Percentiles rank a stretch among this genome's conserved stretches.
These are phyloP conservation scores for Actias luna DNA, from an alignment of 2,888 invertebrate genomes.

Conservation along the genomic window DNA sequence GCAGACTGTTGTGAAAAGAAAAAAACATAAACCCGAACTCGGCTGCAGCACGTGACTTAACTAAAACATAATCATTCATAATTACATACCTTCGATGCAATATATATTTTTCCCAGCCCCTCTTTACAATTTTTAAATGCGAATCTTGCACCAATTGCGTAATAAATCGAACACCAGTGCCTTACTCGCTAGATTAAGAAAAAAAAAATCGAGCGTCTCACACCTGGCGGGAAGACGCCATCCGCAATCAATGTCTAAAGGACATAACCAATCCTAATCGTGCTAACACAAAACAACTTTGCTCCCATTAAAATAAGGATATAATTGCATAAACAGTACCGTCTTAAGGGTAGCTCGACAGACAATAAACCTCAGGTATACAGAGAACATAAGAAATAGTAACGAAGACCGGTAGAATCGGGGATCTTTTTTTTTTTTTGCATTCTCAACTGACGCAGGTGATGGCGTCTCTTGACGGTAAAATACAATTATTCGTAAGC, in stretches of 20 bases:
- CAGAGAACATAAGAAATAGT: constrained; percentile 72
- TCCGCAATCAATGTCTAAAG: constrained; percentile 31
- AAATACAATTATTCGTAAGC: constrained; percentile 74
- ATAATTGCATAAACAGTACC: constrained; percentile 57
- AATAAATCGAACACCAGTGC: constrained; percentile 50
- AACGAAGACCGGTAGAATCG: constrained; percentile 70
- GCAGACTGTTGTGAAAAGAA: constrained; percentile 32
- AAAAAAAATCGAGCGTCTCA: constrained; percentile 51
- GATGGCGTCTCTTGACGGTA: constrained; percentile 62
- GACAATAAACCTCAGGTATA: constrained; percentile 58
- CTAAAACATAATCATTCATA: neutral
- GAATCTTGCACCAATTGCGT: constrained; percentile 75
- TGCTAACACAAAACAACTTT: constrained; percentile 61
- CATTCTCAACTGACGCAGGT: constrained; percentile 62
- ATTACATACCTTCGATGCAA: neutral
- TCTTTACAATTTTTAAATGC: constrained; percentile 73
- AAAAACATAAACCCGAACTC: constrained; percentile 65
- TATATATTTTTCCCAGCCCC: constrained; percentile 49
- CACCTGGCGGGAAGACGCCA: constrained; percentile 72
- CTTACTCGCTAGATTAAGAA: constrained; percentile 57
- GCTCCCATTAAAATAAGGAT: constrained; percentile 64
- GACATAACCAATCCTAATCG: constrained; percentile 47
- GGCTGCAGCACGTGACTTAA: constrained; percentile 44
- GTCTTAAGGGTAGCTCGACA: constrained; percentile 43
- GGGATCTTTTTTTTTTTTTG: constrained; percentile 64